Conservation (phyloP, 2,113 vertebrate species). For the Chauna torquata region DNA sequence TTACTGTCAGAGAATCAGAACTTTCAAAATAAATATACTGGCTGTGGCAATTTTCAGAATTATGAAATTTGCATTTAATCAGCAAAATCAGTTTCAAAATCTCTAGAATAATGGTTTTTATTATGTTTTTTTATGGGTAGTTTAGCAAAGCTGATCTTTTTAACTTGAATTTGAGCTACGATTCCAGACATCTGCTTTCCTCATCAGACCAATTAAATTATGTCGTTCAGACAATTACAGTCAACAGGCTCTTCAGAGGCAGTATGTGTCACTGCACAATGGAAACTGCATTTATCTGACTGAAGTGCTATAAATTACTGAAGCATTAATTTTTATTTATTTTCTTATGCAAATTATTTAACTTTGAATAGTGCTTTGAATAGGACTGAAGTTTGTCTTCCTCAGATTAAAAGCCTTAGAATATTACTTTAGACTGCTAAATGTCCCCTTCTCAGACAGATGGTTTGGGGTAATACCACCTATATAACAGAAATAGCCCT, state of each 20-base stretch:
- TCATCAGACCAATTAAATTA: not conserved
- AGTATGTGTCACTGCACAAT: not conserved
- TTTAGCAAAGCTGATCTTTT: not conserved
- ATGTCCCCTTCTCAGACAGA: not conserved
- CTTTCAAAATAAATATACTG: not conserved
- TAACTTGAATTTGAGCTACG: not conserved
- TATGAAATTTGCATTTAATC: not conserved
- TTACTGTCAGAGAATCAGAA: not conserved
- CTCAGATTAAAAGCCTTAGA: not conserved
- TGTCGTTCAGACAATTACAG: not conserved
- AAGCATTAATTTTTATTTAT: not conserved
- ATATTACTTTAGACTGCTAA: not conserved
- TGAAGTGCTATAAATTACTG: not conserved
- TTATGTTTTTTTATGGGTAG: not conserved
- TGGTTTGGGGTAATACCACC: not conserved
- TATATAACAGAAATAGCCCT: not conserved
- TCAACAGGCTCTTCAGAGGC: not conserved
- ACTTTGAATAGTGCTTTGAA: not conserved
- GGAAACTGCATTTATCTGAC: not conserved
- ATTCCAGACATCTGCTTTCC: not conserved
- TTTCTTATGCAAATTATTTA: not conserved
- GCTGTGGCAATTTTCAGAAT: not conserved
- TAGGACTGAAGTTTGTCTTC: not conserved
- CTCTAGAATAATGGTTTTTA: not conserved
- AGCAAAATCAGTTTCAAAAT: not conserved